Conservation (phyloP, 2,888 invertebrate genomes). For the Serrognathus titanus region DNA sequence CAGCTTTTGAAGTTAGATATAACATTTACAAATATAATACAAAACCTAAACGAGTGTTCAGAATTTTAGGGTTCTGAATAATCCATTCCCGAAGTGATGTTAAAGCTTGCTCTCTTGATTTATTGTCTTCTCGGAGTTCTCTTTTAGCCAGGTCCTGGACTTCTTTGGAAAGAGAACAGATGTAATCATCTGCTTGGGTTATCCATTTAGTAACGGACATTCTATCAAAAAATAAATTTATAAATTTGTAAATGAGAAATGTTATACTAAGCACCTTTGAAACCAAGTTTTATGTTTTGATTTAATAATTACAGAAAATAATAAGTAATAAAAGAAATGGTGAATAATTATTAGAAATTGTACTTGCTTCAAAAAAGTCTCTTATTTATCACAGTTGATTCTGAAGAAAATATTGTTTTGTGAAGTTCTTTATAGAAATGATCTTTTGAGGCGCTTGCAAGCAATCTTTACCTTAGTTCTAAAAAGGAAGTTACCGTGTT, state of each 20-base stretch:
- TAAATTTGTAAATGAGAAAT: background rate
- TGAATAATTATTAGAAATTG: no score
- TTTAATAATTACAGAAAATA: no score
- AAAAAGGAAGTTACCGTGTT: no score
- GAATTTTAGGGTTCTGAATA: constrained; percentile 66
- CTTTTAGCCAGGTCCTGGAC: constrained; percentile 62
- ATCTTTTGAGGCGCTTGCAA: no score
- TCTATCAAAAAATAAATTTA: background rate
- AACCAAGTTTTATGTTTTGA: no score
- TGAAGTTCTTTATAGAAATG: no score
- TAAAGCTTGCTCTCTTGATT: constrained; percentile 62
- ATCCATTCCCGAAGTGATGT: constrained; percentile 68
- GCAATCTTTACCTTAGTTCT: background rate
- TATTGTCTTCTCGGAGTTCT: constrained; percentile 67
- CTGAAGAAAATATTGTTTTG: no score
- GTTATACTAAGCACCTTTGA: no score
- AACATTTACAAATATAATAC: background rate
- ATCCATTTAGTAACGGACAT: constrained; percentile 50
- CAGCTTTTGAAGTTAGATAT: background rate
- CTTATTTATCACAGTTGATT: no score
- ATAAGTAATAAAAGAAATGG: no score
- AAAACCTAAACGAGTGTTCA: constrained; percentile 65
- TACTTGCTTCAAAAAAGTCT: no score
- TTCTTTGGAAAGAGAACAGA: constrained; percentile 58
- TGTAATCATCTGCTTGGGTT: constrained; percentile 62